Conservation (phyloP, 1,140 invertebrate species). For the Habropoda laboriosa region DNA sequence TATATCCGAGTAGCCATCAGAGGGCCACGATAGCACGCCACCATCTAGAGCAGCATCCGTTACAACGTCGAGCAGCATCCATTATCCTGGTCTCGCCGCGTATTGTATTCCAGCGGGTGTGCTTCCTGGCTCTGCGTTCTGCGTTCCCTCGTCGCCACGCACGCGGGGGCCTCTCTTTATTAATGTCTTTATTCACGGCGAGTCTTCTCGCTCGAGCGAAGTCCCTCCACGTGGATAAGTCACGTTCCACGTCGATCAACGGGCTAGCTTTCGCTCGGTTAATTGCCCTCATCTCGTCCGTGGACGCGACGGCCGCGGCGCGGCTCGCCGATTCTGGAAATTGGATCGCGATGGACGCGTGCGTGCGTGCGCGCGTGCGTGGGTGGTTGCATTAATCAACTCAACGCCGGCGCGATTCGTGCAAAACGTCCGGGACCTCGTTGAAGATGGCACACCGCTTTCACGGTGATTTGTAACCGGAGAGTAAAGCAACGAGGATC, state of each 20-base stretch:
- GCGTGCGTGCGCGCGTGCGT: too few relatives aligned
- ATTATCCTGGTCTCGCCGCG: conserved; percentile 45
- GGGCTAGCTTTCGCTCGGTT: conserved; percentile 48
- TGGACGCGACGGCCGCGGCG: neutral
- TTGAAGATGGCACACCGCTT: neutral
- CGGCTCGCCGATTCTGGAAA: conserved; percentile 35
- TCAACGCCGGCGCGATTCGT: neutral
- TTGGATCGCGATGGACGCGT: conserved; percentile 24
- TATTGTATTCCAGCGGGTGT: conserved; percentile 61
- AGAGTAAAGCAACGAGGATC: neutral
- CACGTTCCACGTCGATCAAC: conserved; percentile 38
- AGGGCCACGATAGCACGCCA: conserved; percentile 54
- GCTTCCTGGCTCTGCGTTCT: conserved; percentile 41
- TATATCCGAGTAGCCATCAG: conserved; percentile 62
- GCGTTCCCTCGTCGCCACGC: conserved; percentile 56
- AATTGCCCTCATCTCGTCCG: conserved; percentile 48
- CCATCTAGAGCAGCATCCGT: conserved; percentile 61
- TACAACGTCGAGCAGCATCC: conserved; percentile 52
- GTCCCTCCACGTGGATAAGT: neutral
- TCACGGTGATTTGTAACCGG: conserved; percentile 27
- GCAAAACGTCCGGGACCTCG: neutral
- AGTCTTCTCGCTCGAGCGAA: neutral
- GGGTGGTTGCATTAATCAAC: conserved; percentile 36
- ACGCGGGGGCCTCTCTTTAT: conserved; percentile 64
- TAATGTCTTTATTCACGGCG: conserved; percentile 70